phyloP scores from a whole-genome alignment of 2,888 invertebrate genomes.

The Rhodophaea formosa region DNA sequence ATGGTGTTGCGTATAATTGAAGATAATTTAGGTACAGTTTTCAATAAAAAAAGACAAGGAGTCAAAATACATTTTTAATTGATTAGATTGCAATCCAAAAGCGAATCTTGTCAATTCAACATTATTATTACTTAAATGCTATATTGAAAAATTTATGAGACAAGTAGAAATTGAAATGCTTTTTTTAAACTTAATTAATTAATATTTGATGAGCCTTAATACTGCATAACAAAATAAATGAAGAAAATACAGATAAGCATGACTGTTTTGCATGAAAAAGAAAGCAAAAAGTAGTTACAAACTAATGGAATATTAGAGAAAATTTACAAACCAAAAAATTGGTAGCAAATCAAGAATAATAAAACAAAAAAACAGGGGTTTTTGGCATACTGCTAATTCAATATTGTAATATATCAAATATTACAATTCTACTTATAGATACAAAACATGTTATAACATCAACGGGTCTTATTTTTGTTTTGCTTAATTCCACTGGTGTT shows the following conservation, averaged over 20 bases:
- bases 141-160: not conserved
- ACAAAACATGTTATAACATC: too few species aligned
- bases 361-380: not conserved
- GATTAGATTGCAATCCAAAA: not conserved
- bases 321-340: not conserved
- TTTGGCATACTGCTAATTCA: not conserved
- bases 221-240: constrained; percentile 3
- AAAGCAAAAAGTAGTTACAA: not conserved
- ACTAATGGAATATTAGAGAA: constrained; percentile 7
- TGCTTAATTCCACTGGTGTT: not conserved
- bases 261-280: not conserved
- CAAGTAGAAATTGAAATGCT: not conserved
- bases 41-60: not conserved
- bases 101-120: not conserved
- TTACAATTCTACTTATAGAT: too few species aligned
- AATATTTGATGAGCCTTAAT: constrained; percentile 2
- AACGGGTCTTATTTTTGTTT: not conserved
- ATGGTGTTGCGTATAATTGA: too few species aligned
- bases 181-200: not conserved
- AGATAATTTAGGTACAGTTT: not conserved
- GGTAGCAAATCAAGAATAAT: not conserved
- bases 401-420: too few species aligned
- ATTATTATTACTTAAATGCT: not conserved
- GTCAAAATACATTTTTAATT: constrained; percentile 11
- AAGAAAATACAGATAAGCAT: not conserved